Evolutionary conservation across 1,140 invertebrate species (phyloP).

Genomic region (Geopemphigus sp.): DNA sequence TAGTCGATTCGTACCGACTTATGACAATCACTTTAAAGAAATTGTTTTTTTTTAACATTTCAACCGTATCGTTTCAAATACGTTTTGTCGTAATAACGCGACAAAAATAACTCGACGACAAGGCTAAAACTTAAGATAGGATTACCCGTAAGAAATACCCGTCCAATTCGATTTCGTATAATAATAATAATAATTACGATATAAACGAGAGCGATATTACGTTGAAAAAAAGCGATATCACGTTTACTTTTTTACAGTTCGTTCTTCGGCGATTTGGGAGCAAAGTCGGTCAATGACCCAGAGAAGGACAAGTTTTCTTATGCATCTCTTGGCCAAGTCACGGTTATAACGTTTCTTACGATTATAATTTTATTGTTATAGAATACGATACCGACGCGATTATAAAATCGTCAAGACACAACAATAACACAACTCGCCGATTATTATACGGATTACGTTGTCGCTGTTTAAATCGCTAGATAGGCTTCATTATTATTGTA

Average conservation of each 20-base stretch:
- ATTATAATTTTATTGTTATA: conserved; percentile 16
- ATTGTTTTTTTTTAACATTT: too few relatives aligned
- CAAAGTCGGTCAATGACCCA: conserved; percentile 26
- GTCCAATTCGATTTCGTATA: too few relatives aligned
- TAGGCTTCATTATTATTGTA: neutral
- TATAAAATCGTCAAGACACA: conserved; percentile 9
- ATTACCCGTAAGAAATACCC: too few relatives aligned
- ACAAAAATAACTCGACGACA: too few relatives aligned
- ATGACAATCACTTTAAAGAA: too few relatives aligned
- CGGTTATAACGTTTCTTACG: conserved; percentile 10
- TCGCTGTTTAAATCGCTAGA: neutral
- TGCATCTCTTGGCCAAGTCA: conserved; percentile 23
- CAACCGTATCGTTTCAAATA: too few relatives aligned
- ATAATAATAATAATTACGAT: neutral
- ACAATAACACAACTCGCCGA: neutral
- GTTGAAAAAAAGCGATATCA: conserved; percentile 24
- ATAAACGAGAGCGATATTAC: conserved; percentile 23
- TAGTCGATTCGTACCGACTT: too few relatives aligned
- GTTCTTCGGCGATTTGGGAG: conserved; percentile 25
- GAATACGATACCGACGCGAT: neutral
- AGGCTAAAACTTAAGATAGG: too few relatives aligned
- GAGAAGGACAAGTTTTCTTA: conserved; percentile 34
- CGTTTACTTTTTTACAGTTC: conserved; percentile 30
- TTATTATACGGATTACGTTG: conserved; percentile 1
- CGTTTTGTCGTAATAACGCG: too few relatives aligned